Conservation (phyloP, 2,888 invertebrate genomes). For the Epinotia nisella region DNA sequence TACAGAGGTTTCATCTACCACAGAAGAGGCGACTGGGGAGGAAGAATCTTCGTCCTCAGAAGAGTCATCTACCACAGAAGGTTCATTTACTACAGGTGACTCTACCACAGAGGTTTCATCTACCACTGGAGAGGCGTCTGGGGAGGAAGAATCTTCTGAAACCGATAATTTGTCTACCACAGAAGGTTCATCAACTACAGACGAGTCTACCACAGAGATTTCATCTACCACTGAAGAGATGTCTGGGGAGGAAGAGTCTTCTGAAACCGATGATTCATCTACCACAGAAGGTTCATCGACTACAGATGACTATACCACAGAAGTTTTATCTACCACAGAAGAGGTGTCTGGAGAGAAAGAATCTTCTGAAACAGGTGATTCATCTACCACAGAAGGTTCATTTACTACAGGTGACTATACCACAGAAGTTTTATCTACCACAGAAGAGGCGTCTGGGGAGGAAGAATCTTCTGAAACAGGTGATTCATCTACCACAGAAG, state of each 20-base stretch:
- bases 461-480: neutral
- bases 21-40: neutral
- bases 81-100: neutral
- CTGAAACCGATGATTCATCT: neutral
- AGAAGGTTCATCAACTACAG: neutral
- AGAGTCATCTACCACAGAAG: neutral
- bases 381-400: neutral
- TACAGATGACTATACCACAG: neutral
- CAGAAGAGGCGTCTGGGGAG: neutral
- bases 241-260: neutral
- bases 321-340: neutral
- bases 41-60: neutral
- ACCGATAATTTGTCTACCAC: neutral
- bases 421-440: neutral
- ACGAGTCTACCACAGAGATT: neutral
- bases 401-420: neutral
- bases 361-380: neutral
- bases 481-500: neutral
- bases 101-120: neutral
- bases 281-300: neutral
- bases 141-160: neutral
- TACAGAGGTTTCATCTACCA: neutral
- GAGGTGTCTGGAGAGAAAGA: too few relatives aligned
- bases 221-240: neutral
- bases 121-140: neutral